Evolutionary conservation across 2,113 vertebrate species (phyloP).

Genomic region (Microcebus ravelobensis): DNA sequence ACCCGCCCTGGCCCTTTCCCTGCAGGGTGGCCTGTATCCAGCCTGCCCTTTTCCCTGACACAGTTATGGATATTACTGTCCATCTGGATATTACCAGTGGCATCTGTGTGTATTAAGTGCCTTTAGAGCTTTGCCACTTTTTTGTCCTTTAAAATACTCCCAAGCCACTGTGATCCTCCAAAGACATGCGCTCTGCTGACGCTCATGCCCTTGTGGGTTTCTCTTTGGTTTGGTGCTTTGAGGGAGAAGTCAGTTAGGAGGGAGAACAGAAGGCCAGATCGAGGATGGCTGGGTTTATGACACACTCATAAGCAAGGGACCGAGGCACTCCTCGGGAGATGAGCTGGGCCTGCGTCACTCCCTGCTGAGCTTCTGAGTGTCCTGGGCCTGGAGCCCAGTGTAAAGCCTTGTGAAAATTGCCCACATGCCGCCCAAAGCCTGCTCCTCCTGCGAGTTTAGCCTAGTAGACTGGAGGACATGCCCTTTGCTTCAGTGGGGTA

Average conservation of each 20-base stretch:
- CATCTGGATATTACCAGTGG: too few species aligned
- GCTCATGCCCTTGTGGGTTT: background rate
- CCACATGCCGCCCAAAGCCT: background rate
- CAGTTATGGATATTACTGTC: background rate
- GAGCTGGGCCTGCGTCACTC: background rate
- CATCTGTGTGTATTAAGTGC: background rate
- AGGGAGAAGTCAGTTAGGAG: conserved; percentile 57
- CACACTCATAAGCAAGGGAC: background rate
- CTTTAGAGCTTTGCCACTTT: background rate
- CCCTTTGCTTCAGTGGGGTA: background rate
- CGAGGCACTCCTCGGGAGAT: background rate
- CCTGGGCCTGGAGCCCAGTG: conserved; percentile 26
- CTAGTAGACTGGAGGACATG: background rate
- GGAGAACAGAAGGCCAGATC: background rate
- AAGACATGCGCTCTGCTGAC: background rate
- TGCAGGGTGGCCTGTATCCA: background rate
- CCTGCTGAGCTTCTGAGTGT: background rate
- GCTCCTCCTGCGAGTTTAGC: background rate
- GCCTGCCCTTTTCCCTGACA: background rate
- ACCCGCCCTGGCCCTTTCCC: background rate
- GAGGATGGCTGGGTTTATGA: background rate
- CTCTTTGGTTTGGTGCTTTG: conserved; percentile 46
- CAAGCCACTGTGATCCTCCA: background rate
- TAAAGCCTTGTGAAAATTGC: background rate
- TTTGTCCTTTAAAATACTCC: background rate